Evolutionary conservation across 2,113 vertebrate species (phyloP).

Genomic region (Chlamydotis undulata): DNA sequence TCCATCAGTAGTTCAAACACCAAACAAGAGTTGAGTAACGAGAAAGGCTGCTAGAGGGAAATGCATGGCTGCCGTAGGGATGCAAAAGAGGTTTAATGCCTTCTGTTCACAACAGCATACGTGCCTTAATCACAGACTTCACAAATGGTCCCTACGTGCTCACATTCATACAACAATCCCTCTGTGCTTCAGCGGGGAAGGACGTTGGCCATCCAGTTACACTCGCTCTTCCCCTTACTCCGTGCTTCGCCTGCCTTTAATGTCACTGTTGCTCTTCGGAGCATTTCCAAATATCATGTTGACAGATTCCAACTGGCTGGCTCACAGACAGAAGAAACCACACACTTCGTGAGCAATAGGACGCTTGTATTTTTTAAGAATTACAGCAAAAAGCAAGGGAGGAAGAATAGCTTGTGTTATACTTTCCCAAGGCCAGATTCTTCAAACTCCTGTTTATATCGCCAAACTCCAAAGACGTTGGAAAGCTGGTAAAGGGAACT

Average conservation of each 20-base stretch:
- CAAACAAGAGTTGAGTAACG: neutral
- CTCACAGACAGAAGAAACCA: conserved; percentile 1
- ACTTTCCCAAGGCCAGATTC: neutral
- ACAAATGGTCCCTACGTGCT: neutral
- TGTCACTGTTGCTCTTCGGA: neutral
- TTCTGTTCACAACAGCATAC: neutral
- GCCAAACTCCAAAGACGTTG: neutral
- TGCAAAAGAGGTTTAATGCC: neutral
- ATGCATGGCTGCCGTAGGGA: fast-evolving
- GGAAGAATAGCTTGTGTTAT: neutral
- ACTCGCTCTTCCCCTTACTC: neutral
- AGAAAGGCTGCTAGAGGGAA: neutral
- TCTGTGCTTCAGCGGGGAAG: neutral
- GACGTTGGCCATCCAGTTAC: neutral
- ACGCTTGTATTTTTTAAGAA: neutral
- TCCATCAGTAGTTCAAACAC: neutral
- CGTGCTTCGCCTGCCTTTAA: neutral
- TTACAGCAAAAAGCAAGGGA: neutral
- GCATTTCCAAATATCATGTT: neutral
- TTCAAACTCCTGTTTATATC: neutral
- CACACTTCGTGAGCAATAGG: neutral
- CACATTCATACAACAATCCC: neutral
- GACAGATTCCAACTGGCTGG: neutral
- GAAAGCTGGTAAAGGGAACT: neutral
- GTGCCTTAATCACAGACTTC: neutral